Conservation (phyloP, 2,888 invertebrate genomes). For the Dryococelus australis region DNA sequence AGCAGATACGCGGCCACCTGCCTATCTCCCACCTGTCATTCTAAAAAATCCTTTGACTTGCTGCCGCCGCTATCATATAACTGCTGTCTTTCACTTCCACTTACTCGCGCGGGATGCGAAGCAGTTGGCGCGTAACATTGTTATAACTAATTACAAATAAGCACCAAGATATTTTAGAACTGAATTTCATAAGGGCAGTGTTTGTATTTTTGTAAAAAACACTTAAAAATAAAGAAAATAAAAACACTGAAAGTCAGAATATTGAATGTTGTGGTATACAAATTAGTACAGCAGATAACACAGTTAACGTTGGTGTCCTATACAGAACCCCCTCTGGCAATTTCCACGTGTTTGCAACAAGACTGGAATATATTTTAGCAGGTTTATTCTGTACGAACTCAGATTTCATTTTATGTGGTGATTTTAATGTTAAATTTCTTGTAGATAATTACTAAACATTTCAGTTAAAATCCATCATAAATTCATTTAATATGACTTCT, state of each 20-base stretch:
- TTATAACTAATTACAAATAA: neutral
- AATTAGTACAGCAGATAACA: neutral
- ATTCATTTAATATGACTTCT: neutral
- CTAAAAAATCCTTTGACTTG: no score
- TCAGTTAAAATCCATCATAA: neutral
- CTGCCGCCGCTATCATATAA: no score
- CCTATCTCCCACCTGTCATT: no score
- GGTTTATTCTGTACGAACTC: neutral
- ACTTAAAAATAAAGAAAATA: neutral
- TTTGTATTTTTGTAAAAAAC: neutral
- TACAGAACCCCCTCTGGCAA: neutral
- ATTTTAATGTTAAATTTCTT: neutral
- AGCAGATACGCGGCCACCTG: no score
- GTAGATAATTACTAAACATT: neutral
- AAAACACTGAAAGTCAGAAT: neutral
- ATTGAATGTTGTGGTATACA: neutral
- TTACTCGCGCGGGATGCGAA: no score
- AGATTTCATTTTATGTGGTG: neutral
- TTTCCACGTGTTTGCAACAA: neutral
- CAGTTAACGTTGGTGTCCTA: neutral
- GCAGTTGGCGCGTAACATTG: neutral
- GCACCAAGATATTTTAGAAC: neutral
- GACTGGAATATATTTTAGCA: neutral
- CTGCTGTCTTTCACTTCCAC: no score
- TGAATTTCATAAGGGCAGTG: neutral